Evolutionary conservation across 92 coral and sea anemone species (phyloP).

Genomic region (Paragorgia papillata): DNA sequence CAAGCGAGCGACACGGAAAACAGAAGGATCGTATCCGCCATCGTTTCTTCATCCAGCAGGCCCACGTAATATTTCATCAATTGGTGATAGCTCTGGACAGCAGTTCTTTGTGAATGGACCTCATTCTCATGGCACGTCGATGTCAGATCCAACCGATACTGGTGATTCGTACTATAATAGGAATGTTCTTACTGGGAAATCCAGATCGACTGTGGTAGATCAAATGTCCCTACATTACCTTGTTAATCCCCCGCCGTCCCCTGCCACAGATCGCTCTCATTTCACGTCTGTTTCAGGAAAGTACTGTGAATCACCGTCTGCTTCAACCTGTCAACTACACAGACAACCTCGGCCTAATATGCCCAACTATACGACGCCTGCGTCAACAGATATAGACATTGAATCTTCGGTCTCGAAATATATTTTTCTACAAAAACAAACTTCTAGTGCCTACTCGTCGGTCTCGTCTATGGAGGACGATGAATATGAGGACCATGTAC

Average conservation of each 20-base stretch:
- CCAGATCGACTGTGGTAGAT: conserved; percentile 82
- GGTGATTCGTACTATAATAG: conserved; percentile 84
- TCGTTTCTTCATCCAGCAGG: conserved; percentile 70
- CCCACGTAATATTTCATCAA: conserved; percentile 61
- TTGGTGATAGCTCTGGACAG: conserved; percentile 61
- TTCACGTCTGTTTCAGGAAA: conserved; percentile 78
- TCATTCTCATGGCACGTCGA: conserved; percentile 48
- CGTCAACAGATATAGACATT: conserved; percentile 85
- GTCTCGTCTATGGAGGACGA: conserved; percentile 70
- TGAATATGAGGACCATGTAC: conserved; percentile 77
- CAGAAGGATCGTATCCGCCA: conserved; percentile 61
- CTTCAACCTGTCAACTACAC: conserved; percentile 88
- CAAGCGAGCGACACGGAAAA: conserved; percentile 76
- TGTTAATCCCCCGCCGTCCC: conserved; percentile 95
- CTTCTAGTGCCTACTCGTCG: conserved; percentile 62
- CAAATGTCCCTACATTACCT: conserved; percentile 84
- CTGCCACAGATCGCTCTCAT: conserved; percentile 93
- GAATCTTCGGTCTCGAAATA: conserved; percentile 77
- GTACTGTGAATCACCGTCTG: conserved; percentile 83
- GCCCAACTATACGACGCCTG: conserved; percentile 96
- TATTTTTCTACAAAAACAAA: conserved; percentile 57
- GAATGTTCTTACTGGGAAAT: conserved; percentile 88
- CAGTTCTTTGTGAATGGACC: conserved; percentile 59
- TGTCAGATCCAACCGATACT: conserved; percentile 75
- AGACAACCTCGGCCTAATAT: conserved; percentile 80